These are phyloP conservation scores for Trichogramma evanescens DNA, from an alignment of 2,888 invertebrate genomes.

Conservation along the genomic window DNA sequence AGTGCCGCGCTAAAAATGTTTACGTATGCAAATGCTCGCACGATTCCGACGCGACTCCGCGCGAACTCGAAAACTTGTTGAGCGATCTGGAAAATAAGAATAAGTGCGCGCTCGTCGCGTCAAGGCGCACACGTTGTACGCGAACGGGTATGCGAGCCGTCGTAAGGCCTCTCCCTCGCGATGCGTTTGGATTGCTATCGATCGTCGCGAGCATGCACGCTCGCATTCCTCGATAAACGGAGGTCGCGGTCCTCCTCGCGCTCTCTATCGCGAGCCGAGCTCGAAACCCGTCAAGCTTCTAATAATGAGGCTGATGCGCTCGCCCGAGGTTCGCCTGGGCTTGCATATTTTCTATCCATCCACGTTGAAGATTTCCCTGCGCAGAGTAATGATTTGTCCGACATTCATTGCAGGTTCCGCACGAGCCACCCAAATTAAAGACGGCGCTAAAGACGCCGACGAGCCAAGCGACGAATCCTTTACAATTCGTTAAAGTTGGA, in stretches of 20 bases:
- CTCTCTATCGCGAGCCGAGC: too few relatives aligned
- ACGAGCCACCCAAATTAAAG: slow-evolving; percentile 45
- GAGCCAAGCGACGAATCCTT: slow-evolving; percentile 77
- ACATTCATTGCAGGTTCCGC: slow-evolving; percentile 33
- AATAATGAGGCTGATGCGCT: too few relatives aligned
- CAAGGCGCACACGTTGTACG: too few relatives aligned
- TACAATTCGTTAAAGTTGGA: slow-evolving; percentile 83
- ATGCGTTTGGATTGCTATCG: slow-evolving; percentile 2
- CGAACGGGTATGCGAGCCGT: too few relatives aligned
- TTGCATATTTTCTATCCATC: too few relatives aligned
- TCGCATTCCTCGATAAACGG: slow-evolving; percentile 4
- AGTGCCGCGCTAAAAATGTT: too few relatives aligned
- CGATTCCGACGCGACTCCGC: too few relatives aligned
- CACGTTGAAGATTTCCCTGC: not conserved
- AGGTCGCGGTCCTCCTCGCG: slow-evolving; percentile 5
- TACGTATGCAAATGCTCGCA: too few relatives aligned
- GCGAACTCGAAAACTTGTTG: too few relatives aligned
- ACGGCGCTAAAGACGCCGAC: slow-evolving; percentile 57
- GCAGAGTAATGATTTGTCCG: not conserved
- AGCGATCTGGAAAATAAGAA: too few relatives aligned
- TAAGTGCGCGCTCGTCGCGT: too few relatives aligned
- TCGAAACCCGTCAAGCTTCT: slow-evolving; percentile 7
- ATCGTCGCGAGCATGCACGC: not conserved
- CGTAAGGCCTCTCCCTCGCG: not conserved
- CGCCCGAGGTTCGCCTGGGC: too few relatives aligned